Percentiles rank a stretch among this genome's conserved stretches.
Evolutionary conservation across 2,797 vertebrate genomes (phyloP).

Genomic region (Microtus californicus): DNA sequence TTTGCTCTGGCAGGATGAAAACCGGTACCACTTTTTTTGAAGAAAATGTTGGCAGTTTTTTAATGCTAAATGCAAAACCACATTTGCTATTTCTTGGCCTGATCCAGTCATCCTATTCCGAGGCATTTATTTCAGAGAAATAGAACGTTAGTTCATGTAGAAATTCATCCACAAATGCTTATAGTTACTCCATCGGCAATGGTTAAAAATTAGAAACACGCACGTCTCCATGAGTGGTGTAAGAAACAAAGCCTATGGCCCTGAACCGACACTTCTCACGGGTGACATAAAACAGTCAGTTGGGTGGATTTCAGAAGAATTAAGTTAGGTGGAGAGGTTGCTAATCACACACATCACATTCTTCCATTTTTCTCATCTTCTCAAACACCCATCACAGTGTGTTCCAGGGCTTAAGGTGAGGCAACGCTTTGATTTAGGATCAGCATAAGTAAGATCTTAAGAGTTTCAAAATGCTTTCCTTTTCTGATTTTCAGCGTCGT

Average conservation of each 20-base stretch:
- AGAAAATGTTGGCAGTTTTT: background rate
- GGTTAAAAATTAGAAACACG: background rate
- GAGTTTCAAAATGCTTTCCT: background rate
- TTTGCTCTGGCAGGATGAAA: background rate
- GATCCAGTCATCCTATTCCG: background rate
- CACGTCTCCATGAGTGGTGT: background rate
- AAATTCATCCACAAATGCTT: background rate
- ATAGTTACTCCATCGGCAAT: background rate
- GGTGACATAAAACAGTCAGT: background rate
- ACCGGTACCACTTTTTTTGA: background rate
- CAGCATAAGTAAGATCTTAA: background rate
- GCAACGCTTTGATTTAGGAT: background rate
- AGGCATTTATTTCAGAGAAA: background rate
- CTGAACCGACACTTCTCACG: background rate
- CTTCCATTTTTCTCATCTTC: background rate
- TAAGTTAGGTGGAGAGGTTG: background rate
- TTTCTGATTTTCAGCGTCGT: background rate
- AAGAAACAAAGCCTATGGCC: background rate
- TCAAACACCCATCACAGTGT: background rate
- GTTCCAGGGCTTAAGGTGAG: background rate
- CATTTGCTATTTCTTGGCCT: background rate
- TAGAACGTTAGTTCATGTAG: background rate
- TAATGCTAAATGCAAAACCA: conserved; percentile 8
- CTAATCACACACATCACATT: background rate
- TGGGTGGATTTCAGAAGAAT: background rate